phyloP scores from a whole-genome alignment of 2,113 vertebrate species.

The Alectura lathami region DNA sequence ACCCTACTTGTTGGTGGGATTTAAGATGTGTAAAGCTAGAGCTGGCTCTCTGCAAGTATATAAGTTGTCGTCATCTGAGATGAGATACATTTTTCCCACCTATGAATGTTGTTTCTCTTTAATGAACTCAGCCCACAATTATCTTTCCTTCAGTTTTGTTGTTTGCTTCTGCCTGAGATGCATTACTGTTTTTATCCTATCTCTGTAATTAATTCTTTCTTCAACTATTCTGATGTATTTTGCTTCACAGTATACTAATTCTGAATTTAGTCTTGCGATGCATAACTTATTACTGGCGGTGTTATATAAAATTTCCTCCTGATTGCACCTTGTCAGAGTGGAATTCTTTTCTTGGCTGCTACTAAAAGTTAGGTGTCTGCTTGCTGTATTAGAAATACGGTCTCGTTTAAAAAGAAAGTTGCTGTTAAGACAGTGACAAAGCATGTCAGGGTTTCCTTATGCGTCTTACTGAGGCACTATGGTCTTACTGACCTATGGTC shows the following conservation, averaged over 20 bases:
- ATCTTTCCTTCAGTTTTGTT: slow-evolving; percentile 49
- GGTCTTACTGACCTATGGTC: not conserved
- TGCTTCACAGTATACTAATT: slow-evolving; percentile 55
- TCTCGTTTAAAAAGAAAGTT: not conserved
- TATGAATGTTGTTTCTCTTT: slow-evolving; percentile 49
- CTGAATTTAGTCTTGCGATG: slow-evolving; percentile 68
- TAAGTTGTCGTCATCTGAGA: not conserved
- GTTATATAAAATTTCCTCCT: slow-evolving; percentile 66
- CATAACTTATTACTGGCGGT: slow-evolving; percentile 61
- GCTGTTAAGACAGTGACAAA: not conserved
- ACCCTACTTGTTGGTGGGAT: slow-evolving; percentile 3
- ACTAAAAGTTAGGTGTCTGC: not conserved
- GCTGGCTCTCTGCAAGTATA: not conserved
- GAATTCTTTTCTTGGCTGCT: slow-evolving; percentile 49
- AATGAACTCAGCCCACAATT: not conserved
- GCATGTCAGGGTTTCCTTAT: not conserved
- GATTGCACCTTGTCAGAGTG: slow-evolving; percentile 60
- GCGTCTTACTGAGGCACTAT: not conserved
- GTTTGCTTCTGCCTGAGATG: slow-evolving; percentile 57
- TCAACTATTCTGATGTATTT: slow-evolving; percentile 59
- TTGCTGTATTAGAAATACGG: not conserved
- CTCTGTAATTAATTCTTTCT: slow-evolving; percentile 48
- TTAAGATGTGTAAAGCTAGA: not conserved
- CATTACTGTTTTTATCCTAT: slow-evolving; percentile 59
- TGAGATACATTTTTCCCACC: slow-evolving; percentile 20